A percentile compares a stretch with the other conserved stretches of the same genome.
phyloP scores from a whole-genome alignment of 92 coral and sea anemone genomes.

The Epizoanthus scotinus region DNA sequence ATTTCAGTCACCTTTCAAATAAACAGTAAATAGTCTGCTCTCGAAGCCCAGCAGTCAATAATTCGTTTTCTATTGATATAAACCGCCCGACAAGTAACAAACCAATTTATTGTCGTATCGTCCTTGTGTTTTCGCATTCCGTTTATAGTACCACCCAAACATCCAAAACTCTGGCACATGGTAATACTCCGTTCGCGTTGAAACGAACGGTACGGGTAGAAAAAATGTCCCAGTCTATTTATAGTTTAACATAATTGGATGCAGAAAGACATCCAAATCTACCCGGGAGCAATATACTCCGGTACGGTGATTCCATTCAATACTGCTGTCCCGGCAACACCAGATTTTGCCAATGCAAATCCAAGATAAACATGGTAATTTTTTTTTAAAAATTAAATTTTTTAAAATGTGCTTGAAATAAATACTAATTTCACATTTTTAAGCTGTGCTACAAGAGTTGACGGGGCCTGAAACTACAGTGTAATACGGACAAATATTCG shows the following conservation, averaged over 20 bases:
- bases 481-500: not conserved
- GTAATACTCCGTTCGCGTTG: no score
- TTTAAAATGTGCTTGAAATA: not conserved
- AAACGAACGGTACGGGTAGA: no score
- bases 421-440: not conserved
- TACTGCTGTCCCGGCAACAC: not conserved
- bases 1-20: not conserved
- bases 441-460: not conserved
- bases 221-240: not conserved
- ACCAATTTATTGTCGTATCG: no score
- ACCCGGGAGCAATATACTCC: not conserved
- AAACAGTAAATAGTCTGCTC: not conserved
- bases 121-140: not conserved
- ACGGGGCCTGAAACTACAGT: not conserved
- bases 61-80: not conserved
- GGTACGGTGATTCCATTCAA: not conserved
- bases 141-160: not conserved
- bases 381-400: not conserved
- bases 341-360: no score
- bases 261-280: not conserved
- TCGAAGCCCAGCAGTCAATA: not conserved
- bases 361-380: not conserved
- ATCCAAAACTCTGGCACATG: no score
- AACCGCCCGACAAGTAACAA: not conserved
- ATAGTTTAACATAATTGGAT: not conserved